Percentiles rank a stretch among this genome's conserved stretches.
phyloP scores from a whole-genome alignment of 2,888 invertebrate genomes.

The Anthophora plumipes region DNA sequence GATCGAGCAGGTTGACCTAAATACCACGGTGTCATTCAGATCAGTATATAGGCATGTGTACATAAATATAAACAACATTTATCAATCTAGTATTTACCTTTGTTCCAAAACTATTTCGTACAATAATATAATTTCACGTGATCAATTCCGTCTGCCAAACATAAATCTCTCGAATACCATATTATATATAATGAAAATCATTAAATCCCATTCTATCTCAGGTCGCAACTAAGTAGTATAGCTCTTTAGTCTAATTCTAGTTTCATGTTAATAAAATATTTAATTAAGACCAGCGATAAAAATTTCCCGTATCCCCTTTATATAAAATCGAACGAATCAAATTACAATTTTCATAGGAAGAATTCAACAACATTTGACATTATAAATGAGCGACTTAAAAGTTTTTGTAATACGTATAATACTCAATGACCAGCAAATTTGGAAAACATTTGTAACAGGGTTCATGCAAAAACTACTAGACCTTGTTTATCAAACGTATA shows the following conservation, averaged over 20 bases:
- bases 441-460: conserved; percentile 21
- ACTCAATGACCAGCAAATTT: background rate
- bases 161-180: background rate
- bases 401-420: background rate
- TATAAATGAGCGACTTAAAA: conserved; percentile 12
- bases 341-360: background rate
- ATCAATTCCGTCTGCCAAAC: background rate
- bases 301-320: background rate
- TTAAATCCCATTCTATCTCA: background rate
- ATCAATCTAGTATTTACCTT: conserved; percentile 18
- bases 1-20: conserved; percentile 57
- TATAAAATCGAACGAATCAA: background rate
- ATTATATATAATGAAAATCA: background rate
- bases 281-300: background rate
- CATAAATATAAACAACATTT: conserved; percentile 17
- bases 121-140: background rate
- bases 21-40: conserved; percentile 52
- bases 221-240: background rate
- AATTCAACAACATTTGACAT: background rate
- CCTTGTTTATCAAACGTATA: conserved; percentile 50
- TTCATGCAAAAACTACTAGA: conserved; percentile 49
- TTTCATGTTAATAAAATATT: background rate
- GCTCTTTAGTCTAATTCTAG: background rate
- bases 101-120: background rate
- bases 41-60: conserved; percentile 33